Conservation (phyloP, 2,113 vertebrate species). For the Fregata magnificens region DNA sequence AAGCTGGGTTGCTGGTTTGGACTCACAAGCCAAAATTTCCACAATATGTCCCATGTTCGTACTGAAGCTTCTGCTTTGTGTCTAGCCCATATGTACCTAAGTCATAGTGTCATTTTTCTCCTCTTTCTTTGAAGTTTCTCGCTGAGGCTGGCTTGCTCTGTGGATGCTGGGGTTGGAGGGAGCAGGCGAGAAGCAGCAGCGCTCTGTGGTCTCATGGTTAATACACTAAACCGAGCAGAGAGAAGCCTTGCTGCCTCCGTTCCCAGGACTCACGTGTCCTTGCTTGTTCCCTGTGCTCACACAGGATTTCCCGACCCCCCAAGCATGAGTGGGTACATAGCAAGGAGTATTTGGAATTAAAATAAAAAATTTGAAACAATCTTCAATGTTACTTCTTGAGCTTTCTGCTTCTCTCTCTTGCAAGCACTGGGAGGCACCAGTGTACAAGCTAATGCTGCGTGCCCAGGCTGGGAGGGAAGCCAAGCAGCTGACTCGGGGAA, state of each 20-base stretch:
- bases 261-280: background rate
- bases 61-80: background rate
- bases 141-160: background rate
- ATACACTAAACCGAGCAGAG: accelerated
- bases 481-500: background rate
- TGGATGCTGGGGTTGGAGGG: background rate
- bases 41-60: accelerated
- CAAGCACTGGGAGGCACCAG: slow-evolving; percentile 41
- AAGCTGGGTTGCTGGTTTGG: background rate
- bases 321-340: accelerated
- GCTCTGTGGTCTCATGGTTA: background rate
- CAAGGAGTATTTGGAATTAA: background rate
- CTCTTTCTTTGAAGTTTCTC: background rate
- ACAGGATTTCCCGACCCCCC: background rate
- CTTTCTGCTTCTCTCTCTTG: background rate
- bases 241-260: background rate
- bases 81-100: accelerated
- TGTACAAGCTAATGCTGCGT: background rate
- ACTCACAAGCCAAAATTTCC: background rate
- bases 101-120: background rate
- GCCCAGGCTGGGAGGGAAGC: background rate
- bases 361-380: background rate
- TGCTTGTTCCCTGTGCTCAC: background rate
- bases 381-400: background rate
- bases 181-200: background rate